Conservation (phyloP, 2,113 vertebrate species). For the Microtus oregoni region DNA sequence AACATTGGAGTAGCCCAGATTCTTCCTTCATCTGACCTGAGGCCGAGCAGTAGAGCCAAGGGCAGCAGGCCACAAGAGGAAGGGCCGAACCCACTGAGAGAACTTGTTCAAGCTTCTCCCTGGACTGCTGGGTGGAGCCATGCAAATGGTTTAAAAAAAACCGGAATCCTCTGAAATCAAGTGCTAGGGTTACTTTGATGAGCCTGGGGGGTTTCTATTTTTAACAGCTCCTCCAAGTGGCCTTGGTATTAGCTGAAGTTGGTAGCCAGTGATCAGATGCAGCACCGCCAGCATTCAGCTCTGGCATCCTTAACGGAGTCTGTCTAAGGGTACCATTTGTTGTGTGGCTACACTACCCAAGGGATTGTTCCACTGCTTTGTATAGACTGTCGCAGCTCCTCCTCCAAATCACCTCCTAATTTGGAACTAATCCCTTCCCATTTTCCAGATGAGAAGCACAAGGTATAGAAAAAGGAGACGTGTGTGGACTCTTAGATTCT, state of each 20-base stretch:
- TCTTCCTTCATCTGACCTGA: neutral
- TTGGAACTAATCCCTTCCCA: neutral
- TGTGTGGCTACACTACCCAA: accelerated
- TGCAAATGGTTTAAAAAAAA: neutral
- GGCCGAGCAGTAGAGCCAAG: neutral
- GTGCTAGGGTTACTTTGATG: neutral
- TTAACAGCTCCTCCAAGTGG: neutral
- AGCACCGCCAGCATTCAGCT: neutral
- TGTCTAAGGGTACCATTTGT: accelerated
- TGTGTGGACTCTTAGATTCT: neutral
- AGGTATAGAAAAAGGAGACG: neutral
- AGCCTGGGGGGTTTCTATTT: neutral
- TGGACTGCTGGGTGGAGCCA: neutral
- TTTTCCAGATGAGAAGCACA: neutral
- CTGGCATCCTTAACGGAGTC: neutral
- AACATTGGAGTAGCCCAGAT: neutral
- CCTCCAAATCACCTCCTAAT: neutral
- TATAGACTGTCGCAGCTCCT: neutral
- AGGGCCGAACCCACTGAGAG: too few relatives aligned
- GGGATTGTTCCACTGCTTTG: neutral
- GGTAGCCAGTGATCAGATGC: neutral
- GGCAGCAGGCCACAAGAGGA: neutral
- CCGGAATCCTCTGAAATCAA: neutral
- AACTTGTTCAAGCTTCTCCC: accelerated
- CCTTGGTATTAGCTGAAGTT: neutral